Percentiles rank a stretch among this genome's conserved stretches.
phyloP scores from a whole-genome alignment of 2,797 vertebrate species.

The Enteromius afrohamiltoni region DNA sequence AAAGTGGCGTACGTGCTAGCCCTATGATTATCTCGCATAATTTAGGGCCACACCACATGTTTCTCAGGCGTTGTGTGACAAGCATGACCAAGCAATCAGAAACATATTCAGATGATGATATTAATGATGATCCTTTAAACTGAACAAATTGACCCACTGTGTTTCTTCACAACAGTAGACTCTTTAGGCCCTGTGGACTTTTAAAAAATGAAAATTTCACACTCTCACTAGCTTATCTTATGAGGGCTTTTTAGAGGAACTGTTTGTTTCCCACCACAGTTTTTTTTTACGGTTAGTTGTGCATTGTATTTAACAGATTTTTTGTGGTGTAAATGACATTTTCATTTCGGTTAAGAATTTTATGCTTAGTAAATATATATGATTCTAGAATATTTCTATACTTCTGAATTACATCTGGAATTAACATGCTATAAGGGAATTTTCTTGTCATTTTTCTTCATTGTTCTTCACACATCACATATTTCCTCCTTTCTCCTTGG shows the following conservation, averaged over 20 bases:
- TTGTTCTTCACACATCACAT: not conserved
- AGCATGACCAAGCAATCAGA: constrained; percentile 10
- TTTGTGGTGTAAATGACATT: not conserved
- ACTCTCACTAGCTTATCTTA: not conserved
- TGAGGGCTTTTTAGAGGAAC: not conserved
- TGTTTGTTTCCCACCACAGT: not conserved
- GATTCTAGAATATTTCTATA: not conserved
- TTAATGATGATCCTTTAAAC: not conserved
- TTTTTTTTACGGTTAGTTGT: not conserved
- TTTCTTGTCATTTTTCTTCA: not conserved
- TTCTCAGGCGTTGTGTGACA: not conserved
- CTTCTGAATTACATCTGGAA: not conserved
- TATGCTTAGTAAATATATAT: not conserved
- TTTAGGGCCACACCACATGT: not conserved
- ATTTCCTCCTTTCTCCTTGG: too few relatives aligned
- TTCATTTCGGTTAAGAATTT: not conserved
- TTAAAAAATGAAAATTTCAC: not conserved
- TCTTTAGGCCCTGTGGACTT: not conserved
- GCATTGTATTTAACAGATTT: not conserved
- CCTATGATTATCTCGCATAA: not conserved
- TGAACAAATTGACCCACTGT: not conserved
- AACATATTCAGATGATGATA: not conserved
- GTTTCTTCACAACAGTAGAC: not conserved
- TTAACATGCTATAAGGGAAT: not conserved
- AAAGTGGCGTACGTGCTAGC: not conserved